Percentiles rank a stretch among this genome's conserved stretches.
Conservation (phyloP, 2,113 vertebrate genomes). For the Bubo blakistoni region DNA sequence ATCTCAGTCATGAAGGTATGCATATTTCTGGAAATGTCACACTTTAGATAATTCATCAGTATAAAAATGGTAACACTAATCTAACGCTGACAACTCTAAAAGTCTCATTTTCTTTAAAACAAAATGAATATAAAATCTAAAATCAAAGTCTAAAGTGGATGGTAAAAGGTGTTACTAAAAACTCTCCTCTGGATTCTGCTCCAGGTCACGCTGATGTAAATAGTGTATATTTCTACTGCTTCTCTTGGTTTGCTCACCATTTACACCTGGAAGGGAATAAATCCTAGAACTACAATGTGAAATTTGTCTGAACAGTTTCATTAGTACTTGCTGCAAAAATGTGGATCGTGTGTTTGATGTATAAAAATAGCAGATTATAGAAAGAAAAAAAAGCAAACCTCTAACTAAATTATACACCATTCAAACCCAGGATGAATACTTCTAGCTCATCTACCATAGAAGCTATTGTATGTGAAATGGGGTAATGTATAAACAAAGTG, state of each 20-base stretch:
- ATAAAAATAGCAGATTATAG: not conserved
- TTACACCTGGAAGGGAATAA: not conserved
- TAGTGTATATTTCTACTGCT: not conserved
- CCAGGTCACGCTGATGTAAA: not conserved
- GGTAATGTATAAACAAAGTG: constrained; percentile 71
- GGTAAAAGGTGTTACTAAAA: not conserved
- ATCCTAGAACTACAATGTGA: not conserved
- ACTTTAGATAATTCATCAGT: not conserved
- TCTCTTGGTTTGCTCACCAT: not conserved
- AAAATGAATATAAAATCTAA: constrained; percentile 22
- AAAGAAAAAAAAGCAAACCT: not conserved
- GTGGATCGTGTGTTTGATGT: not conserved
- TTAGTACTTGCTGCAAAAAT: not conserved
- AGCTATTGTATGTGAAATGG: constrained; percentile 49
- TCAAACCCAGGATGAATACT: constrained; percentile 5
- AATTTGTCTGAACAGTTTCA: not conserved
- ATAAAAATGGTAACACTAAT: not conserved
- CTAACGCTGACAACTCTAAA: not conserved
- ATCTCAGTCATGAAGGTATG: not conserved
- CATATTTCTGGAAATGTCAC: not conserved
- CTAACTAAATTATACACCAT: not conserved
- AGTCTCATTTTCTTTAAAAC: not conserved
- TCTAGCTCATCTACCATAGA: not conserved
- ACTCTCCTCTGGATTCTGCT: not conserved
- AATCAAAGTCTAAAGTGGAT: constrained; percentile 2